A percentile compares a stretch with the other conserved stretches of the same genome.
These are phyloP conservation scores for Ascidia mentula DNA, from an alignment of 23 tunicate genomes.

Conservation along the genomic window DNA sequence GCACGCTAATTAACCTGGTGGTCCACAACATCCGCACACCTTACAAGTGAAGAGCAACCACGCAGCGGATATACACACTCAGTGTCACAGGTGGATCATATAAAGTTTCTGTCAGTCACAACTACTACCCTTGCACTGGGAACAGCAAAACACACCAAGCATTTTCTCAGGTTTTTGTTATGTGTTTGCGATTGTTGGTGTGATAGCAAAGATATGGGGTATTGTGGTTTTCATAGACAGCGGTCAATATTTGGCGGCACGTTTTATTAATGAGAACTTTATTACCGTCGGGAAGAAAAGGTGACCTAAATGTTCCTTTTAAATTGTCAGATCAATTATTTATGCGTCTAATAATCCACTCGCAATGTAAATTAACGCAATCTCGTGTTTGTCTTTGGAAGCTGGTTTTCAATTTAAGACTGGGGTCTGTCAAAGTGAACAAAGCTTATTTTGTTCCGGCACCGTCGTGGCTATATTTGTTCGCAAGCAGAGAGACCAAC, in stretches of 20 bases:
- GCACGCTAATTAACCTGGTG: background rate
- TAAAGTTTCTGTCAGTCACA: background rate
- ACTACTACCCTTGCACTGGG: background rate
- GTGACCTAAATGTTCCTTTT: background rate
- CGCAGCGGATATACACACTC: slow-evolving; percentile 6
- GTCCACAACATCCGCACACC: background rate
- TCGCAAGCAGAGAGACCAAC: too few species aligned
- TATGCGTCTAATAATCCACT: too few species aligned
- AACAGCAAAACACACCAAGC: background rate
- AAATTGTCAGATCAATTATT: slow-evolving; percentile 8
- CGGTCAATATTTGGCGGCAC: background rate
- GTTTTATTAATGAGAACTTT: background rate
- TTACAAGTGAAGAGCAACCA: background rate
- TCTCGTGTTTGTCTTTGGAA: too few species aligned
- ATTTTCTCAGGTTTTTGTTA: background rate
- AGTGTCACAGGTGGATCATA: background rate
- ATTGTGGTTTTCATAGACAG: background rate
- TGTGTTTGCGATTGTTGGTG: background rate
- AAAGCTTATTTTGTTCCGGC: too few species aligned
- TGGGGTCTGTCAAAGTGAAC: too few species aligned
- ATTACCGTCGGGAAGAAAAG: background rate
- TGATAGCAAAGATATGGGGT: background rate
- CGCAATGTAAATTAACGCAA: too few species aligned
- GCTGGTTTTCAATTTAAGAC: too few species aligned
- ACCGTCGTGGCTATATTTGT: too few species aligned